Evolutionary conservation across 2,797 vertebrate genomes (phyloP).

Genomic region (Megalops cyprinoides): DNA sequence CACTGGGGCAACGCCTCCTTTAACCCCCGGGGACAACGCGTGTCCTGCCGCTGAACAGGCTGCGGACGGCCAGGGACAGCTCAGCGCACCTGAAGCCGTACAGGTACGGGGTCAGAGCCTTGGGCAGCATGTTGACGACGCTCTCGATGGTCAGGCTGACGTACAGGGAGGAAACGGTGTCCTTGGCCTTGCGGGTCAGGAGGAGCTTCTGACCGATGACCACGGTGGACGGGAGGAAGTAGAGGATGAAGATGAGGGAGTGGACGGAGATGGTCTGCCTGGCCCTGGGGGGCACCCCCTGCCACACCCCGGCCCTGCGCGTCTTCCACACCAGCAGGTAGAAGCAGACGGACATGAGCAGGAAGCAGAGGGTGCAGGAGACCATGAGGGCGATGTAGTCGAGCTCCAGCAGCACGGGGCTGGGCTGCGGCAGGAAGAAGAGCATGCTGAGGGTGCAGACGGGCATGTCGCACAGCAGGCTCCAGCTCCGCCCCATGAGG

Average conservation of each 20-base stretch:
- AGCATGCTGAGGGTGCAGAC: constrained; percentile 62
- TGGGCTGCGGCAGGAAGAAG: constrained; percentile 53
- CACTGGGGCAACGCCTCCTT: not conserved
- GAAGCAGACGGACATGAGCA: constrained; percentile 63
- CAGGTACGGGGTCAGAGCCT: constrained; percentile 66
- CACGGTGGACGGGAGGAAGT: constrained; percentile 64
- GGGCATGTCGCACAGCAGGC: constrained; percentile 53
- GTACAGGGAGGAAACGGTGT: constrained; percentile 55
- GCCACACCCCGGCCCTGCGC: constrained; percentile 65
- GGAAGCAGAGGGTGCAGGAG: constrained; percentile 60
- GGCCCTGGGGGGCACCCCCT: constrained; percentile 61
- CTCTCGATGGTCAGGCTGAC: constrained; percentile 62
- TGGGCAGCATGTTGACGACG: constrained; percentile 63
- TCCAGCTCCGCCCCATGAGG: constrained; percentile 48
- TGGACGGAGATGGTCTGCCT: constrained; percentile 70
- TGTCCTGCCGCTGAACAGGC: not conserved
- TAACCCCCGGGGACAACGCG: not conserved
- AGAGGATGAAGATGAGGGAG: constrained; percentile 64
- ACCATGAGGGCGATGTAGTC: constrained; percentile 60
- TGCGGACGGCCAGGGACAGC: constrained; percentile 52
- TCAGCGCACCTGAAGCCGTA: constrained; percentile 70
- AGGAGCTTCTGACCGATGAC: constrained; percentile 60
- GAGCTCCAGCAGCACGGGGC: constrained; percentile 53
- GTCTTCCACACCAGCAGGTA: constrained; percentile 67
- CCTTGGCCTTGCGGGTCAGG: constrained; percentile 36